Evolutionary conservation across 2,113 vertebrate species (phyloP).

Genomic region (Prunella himalayana): DNA sequence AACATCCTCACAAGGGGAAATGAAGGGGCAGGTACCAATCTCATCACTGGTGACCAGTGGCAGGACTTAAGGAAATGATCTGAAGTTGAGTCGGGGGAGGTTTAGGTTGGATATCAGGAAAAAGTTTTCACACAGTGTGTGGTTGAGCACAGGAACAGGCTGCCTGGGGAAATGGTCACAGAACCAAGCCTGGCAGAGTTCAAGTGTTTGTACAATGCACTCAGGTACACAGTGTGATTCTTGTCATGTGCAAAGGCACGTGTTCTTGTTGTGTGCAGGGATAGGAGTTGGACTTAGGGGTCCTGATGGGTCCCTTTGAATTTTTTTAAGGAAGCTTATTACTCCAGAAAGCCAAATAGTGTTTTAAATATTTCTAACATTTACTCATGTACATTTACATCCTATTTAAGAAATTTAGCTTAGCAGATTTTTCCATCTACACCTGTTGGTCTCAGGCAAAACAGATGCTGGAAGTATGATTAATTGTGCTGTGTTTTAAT

Average conservation of each 20-base stretch:
- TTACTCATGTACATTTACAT: neutral
- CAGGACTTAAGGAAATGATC: neutral
- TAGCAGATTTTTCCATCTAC: neutral
- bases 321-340: neutral
- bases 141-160: neutral
- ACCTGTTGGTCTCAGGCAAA: neutral
- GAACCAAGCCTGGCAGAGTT: neutral
- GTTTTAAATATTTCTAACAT: neutral
- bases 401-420: neutral
- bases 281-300: fast-evolving
- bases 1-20: neutral
- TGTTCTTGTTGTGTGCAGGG: neutral
- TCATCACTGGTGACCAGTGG: neutral
- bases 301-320: neutral
- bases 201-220: neutral
- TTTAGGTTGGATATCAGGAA: neutral
- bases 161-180: neutral
- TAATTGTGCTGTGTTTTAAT: neutral
- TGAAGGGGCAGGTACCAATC: neutral
- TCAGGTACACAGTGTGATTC: neutral
- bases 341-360: neutral
- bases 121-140: neutral
- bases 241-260: neutral
- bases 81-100: neutral
- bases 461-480: neutral